Percentiles rank a stretch among this genome's conserved stretches.
phyloP scores from a whole-genome alignment of 2,797 vertebrate species.

The Falco concolor region DNA sequence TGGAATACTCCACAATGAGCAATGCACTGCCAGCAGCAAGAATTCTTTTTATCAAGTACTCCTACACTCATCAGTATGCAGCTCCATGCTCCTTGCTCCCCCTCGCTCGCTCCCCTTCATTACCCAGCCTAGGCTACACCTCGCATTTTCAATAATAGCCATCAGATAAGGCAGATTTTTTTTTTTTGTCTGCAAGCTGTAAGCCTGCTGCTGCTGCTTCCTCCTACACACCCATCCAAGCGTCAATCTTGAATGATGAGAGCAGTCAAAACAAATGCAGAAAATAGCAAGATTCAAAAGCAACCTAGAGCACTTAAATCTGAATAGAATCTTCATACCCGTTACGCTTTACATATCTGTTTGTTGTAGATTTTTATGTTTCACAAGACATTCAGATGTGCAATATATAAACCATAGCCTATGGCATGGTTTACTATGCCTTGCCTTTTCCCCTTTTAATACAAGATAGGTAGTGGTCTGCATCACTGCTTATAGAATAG shows the following conservation, averaged over 20 bases:
- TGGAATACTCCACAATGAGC: slow-evolving; percentile 85
- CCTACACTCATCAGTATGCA: slow-evolving; percentile 99
- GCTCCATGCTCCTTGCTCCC: slow-evolving; percentile 83
- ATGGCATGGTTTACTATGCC: slow-evolving; percentile 15
- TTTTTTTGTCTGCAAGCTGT: slow-evolving; percentile 87
- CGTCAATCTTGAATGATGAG: slow-evolving; percentile 82
- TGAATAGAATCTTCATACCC: slow-evolving; percentile 72
- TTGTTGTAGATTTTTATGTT: slow-evolving; percentile 73
- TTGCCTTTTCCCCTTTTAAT: slow-evolving; percentile 20
- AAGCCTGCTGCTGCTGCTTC: slow-evolving; percentile 77
- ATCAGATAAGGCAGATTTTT: slow-evolving; percentile 88
- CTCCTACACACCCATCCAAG: slow-evolving; percentile 84
- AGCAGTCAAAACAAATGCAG: slow-evolving; percentile 84
- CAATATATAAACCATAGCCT: slow-evolving; percentile 57
- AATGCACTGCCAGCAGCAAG: slow-evolving; percentile 87
- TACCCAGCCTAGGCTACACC: slow-evolving; percentile 84
- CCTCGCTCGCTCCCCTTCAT: slow-evolving; percentile 80
- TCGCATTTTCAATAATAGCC: slow-evolving; percentile 89
- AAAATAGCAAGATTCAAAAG: slow-evolving; percentile 81
- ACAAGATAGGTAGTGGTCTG: slow-evolving; percentile 1
- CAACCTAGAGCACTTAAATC: slow-evolving; percentile 72
- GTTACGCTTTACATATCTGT: slow-evolving; percentile 64
- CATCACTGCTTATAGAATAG: slow-evolving; percentile 41
- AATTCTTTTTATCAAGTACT: slow-evolving; percentile 97
- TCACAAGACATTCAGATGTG: slow-evolving; percentile 62